Evolutionary conservation across 2,888 invertebrate species (phyloP), one percentile per base, ranked within the genome.

Genomic region (Leptinotarsa peninsularis): DNA sequence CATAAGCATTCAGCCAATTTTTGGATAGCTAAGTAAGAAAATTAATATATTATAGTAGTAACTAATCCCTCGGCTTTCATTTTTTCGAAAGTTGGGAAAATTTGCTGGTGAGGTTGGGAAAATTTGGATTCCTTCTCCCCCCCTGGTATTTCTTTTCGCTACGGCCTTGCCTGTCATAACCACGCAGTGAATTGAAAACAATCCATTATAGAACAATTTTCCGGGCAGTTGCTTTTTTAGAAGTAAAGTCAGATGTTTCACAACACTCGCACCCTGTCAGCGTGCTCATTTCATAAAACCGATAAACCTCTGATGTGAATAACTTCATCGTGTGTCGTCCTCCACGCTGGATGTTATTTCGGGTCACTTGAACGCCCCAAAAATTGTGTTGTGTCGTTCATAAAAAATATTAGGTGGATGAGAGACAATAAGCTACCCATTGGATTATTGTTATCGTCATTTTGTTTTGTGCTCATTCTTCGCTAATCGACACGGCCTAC

Each of bases 321-420:
- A 58, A 58, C 58, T 58, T 58, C 1, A 58, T 58, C 18, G 56
- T 56, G 56, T 21, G 56, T 56, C 56, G 56, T 56, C 21, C 18
- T 10, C 58, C 21, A 58, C 13, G 21, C 14, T 3, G 18, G 13
- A 21, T 21, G 58, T 58, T 58, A 23, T 58, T 56, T 58, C 21
- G 14, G 58, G 58, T 58, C 58, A 58, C 23, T 21, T 23, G 10
- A 21, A 23, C 23, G 18, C 58, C 21, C 58, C n/a, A n/a, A n/a
- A 33, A n/a, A 58, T 21, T 58, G 58, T 58, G 56, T 56, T 56
- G 18, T 58, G 58, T 21, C 23, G 58, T 58, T 58, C 58, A 14
- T 58, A 15, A 14, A 21, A 21, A 58, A 58, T 58, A 58, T 58
- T 58, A 58, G 23, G 14, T 58, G 58, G 58, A 58, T 18, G 18